phyloP scores from a whole-genome alignment of 2,888 invertebrate genomes.

The Herminia tarsipennalis region DNA sequence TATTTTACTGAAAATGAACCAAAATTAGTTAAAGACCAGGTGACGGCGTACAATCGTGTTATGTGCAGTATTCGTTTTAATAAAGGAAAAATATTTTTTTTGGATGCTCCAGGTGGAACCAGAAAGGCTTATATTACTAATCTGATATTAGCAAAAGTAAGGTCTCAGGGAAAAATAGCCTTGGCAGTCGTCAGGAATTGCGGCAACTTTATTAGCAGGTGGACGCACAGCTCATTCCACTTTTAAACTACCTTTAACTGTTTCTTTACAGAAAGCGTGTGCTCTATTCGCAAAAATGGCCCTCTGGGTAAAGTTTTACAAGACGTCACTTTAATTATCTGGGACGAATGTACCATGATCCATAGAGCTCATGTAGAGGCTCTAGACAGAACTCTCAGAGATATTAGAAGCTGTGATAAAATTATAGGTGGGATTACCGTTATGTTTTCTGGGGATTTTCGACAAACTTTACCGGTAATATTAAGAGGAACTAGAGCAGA shows the following conservation, averaged over 20 bases:
- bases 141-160: constrained; percentile 27
- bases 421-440: constrained; percentile 34
- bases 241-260: constrained; percentile 7
- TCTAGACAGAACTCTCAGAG: constrained; percentile 33
- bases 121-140: constrained; percentile 22
- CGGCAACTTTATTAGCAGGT: constrained; percentile 23
- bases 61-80: constrained; percentile 19
- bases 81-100: constrained; percentile 10
- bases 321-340: too few species aligned
- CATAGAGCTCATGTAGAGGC: constrained; percentile 39
- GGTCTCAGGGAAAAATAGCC: constrained; percentile 19
- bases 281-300: constrained; percentile 16
- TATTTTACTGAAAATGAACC: constrained; percentile 25
- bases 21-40: constrained; percentile 25
- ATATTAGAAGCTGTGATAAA: constrained; percentile 28
- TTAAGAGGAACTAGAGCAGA: constrained; percentile 29
- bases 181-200: background rate
- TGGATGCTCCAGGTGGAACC: constrained; percentile 10
- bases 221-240: constrained; percentile 30
- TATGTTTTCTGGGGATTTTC: constrained; percentile 34
- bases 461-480: constrained; percentile 33
- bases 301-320: constrained; percentile 30
- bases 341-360: too few species aligned
- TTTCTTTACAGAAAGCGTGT: constrained; percentile 19
- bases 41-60: constrained; percentile 22